These are phyloP conservation scores for Tachycineta bicolor DNA, from an alignment of 2,113 vertebrate genomes.

Conservation along the genomic window DNA sequence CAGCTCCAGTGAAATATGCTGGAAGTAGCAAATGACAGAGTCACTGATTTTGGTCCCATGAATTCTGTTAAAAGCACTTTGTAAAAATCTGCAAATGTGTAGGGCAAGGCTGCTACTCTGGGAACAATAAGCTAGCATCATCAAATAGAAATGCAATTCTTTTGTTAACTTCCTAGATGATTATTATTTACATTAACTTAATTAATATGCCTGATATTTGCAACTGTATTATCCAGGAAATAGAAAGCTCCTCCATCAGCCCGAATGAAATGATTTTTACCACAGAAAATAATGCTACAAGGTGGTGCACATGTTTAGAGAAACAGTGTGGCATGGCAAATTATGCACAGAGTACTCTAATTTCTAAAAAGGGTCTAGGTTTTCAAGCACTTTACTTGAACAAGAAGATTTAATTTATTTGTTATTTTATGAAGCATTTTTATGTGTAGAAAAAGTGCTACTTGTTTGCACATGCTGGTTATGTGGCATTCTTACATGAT, in stretches of 20 bases:
- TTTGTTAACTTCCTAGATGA: conserved; percentile 49
- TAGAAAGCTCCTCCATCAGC: conserved; percentile 23
- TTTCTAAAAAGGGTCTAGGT: conserved; percentile 54
- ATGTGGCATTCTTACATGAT: conserved; percentile 91
- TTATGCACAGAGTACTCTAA: conserved; percentile 27
- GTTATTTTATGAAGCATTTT: conserved; percentile 87
- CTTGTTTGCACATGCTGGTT: conserved; percentile 87
- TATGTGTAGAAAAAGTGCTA: conserved; percentile 81
- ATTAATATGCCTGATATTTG: conserved; percentile 22
- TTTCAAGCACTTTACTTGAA: conserved; percentile 76
- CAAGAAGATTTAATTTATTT: conserved; percentile 83
- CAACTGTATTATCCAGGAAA: conserved; percentile 26
- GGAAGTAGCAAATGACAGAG: conserved; percentile 44
- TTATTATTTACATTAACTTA: conserved; percentile 59
- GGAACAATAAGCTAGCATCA: neutral
- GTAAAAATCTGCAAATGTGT: neutral
- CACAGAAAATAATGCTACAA: conserved; percentile 26
- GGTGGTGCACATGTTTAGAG: conserved; percentile 26
- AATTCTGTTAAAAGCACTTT: neutral
- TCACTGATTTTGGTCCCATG: neutral
- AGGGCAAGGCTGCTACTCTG: neutral
- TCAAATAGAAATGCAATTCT: neutral
- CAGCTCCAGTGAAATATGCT: neutral
- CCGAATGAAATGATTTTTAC: conserved; percentile 29
- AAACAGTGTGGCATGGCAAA: neutral